A percentile compares a stretch with the other conserved stretches of the same genome.
Conservation (phyloP, 2,113 vertebrate species). For the Pandion haliaetus region DNA sequence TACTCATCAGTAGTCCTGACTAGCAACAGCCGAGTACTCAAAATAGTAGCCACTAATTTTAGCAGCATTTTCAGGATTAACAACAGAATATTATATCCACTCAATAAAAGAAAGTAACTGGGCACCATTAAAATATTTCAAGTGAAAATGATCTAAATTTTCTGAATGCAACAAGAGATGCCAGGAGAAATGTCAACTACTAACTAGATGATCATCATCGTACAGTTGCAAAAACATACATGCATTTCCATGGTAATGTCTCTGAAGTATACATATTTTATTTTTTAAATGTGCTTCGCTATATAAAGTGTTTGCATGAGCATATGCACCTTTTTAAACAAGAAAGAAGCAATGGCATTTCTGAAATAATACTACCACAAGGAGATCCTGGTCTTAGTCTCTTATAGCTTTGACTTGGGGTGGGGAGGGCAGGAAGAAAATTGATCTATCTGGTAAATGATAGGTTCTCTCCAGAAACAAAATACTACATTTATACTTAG, state of each 20-base stretch:
- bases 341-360: background rate
- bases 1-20: background rate
- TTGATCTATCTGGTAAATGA: background rate
- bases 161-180: too few species aligned
- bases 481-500: background rate
- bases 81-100: background rate
- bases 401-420: background rate
- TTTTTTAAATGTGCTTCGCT: background rate
- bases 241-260: background rate
- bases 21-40: background rate
- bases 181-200: background rate
- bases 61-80: background rate
- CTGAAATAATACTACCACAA: background rate
- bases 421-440: background rate
- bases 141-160: background rate
- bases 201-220: background rate
- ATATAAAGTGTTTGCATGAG: background rate
- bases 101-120: background rate
- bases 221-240: background rate
- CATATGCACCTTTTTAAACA: background rate
- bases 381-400: background rate
- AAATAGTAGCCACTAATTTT: constrained; percentile 5
- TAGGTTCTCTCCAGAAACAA: background rate
- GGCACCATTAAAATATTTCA: background rate
- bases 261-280: background rate